Conservation (phyloP, 2,888 invertebrate genomes). For the Disparrhopalites patrizii region DNA sequence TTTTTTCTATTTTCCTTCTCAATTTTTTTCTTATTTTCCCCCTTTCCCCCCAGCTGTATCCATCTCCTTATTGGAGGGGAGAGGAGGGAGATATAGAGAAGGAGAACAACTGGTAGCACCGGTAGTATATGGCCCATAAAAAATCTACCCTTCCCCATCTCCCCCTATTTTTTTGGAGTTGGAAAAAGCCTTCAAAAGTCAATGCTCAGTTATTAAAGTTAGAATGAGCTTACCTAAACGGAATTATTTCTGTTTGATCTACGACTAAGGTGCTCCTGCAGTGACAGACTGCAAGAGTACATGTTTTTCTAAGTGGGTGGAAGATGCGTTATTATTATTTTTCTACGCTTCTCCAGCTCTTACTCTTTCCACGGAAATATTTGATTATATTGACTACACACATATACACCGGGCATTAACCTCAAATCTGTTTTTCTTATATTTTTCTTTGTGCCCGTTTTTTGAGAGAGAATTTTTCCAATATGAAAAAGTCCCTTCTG, state of each 20-base stretch:
- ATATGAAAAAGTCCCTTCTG: conserved; percentile 2
- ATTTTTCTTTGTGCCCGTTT: too few relatives aligned
- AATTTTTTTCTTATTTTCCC: neutral
- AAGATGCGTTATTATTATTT: neutral
- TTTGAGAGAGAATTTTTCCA: too few relatives aligned
- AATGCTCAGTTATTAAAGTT: conserved; percentile 3
- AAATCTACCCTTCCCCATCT: neutral
- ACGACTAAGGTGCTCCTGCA: too few relatives aligned
- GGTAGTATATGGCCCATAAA: conserved; percentile 4
- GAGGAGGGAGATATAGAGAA: neutral
- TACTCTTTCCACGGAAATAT: neutral
- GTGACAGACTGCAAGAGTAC: too few relatives aligned
- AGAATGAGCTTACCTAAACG: conserved; percentile 12
- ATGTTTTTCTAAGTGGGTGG: too few relatives aligned
- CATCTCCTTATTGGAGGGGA: neutral
- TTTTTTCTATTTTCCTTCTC: neutral
- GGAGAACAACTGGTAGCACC: neutral
- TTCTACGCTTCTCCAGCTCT: neutral
- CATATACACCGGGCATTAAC: too few relatives aligned
- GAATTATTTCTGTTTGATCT: conserved; percentile 12
- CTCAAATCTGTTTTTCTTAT: too few relatives aligned
- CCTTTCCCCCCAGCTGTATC: too few relatives aligned
- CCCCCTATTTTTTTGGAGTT: too few relatives aligned
- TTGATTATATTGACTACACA: too few relatives aligned
- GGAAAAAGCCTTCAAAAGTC: neutral